These are phyloP conservation scores for Sinocyclocheilus grahami DNA, from an alignment of 2,113 vertebrate genomes.

Conservation along the genomic window DNA sequence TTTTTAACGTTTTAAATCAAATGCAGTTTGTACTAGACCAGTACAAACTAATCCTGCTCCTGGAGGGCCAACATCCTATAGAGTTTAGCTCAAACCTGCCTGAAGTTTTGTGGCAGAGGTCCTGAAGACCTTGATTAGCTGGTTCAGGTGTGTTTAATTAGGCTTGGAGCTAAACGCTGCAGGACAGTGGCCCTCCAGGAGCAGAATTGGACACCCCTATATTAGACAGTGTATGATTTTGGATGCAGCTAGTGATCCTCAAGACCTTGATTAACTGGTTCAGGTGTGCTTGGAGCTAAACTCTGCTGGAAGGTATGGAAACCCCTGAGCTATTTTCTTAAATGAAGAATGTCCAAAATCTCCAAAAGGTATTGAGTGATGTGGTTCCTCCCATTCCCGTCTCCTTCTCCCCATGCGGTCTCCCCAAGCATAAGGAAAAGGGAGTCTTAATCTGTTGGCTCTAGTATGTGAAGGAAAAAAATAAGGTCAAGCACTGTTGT, in stretches of 20 bases:
- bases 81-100: no score
- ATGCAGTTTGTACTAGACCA: no score
- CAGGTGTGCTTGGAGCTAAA: neutral
- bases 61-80: no score
- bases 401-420: neutral
- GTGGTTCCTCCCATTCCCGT: neutral
- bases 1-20: no score
- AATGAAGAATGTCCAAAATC: no score
- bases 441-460: conserved; percentile 27
- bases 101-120: no score
- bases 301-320: neutral
- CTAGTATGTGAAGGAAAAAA: neutral
- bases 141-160: neutral
- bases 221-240: neutral
- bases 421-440: conserved; percentile 7
- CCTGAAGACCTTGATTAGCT: no score
- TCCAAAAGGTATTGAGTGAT: neutral
- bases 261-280: neutral
- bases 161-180: neutral
- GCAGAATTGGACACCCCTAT: neutral
- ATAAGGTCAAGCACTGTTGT: conserved; percentile 22
- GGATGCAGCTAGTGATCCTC: neutral
- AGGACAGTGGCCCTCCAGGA: neutral
- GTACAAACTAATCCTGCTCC: no score
- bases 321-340: neutral